These are phyloP conservation scores for Halichondria panicea DNA, from an alignment of 37 sponge, comb jelly and placozoan species.

Conservation along the genomic window DNA sequence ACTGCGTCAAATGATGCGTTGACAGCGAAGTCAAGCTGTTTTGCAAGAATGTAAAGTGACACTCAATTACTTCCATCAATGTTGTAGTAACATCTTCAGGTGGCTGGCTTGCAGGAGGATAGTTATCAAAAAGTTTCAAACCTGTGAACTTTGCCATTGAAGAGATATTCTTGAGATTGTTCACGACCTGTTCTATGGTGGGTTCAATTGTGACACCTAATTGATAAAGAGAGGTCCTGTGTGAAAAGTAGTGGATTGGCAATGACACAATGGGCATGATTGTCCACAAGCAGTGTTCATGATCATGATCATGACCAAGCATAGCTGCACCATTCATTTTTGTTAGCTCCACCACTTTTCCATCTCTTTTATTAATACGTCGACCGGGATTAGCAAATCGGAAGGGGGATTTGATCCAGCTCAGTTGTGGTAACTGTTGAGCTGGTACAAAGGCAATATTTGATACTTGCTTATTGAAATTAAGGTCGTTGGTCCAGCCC, in stretches of 20 bases:
- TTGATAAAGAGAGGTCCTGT: no score
- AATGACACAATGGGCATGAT: constrained; percentile 37
- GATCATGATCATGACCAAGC: no score
- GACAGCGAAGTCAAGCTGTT: not conserved
- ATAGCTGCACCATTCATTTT: constrained; percentile 14
- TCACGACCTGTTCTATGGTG: constrained; percentile 26
- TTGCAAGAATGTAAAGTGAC: constrained; percentile 12
- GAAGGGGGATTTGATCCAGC: constrained; percentile 31
- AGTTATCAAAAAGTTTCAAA: constrained; percentile 21
- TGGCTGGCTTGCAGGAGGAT: not conserved
- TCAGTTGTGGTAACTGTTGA: not conserved
- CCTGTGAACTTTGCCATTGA: not conserved
- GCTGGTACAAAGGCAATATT: constrained; percentile 38
- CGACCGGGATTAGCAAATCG: not conserved
- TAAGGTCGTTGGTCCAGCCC: constrained; percentile 5
- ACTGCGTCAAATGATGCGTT: not conserved
- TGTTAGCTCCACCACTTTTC: no score
- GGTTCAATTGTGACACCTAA: constrained; percentile 3
- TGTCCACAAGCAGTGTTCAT: constrained; percentile 66
- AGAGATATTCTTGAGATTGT: constrained; percentile 36
- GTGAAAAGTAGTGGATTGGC: constrained; percentile 7
- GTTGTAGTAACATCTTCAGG: not conserved
- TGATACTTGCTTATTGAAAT: constrained; percentile 14
- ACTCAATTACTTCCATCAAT: constrained; percentile 5
- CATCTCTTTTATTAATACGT: no score